These are phyloP conservation scores for Antheraea mylitta DNA, from an alignment of 1,140 invertebrate genomes.

Conservation along the genomic window DNA sequence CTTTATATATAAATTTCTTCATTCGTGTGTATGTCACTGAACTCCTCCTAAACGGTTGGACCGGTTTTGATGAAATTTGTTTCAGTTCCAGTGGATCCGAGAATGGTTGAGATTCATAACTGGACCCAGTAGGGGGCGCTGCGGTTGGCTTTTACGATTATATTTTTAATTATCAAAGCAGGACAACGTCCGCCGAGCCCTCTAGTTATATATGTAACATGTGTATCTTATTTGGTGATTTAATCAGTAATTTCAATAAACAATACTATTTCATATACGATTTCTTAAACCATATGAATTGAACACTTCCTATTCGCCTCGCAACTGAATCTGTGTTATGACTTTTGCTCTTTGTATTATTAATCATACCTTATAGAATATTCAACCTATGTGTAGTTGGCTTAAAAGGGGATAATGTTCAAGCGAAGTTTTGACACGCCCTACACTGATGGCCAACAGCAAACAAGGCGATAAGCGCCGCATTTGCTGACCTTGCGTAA, in stretches of 20 bases:
- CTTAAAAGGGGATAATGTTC: background rate
- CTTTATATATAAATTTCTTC: too few relatives aligned
- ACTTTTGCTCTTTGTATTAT: background rate
- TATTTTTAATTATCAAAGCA: too few relatives aligned
- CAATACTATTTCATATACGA: background rate
- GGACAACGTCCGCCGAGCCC: too few relatives aligned
- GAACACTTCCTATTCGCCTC: background rate
- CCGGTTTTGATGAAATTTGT: too few relatives aligned
- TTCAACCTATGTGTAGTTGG: background rate
- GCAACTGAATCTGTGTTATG: background rate
- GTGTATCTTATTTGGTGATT: too few relatives aligned
- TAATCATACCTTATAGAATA: background rate
- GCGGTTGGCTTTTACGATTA: too few relatives aligned
- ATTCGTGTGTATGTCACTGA: too few relatives aligned
- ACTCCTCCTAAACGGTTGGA: too few relatives aligned
- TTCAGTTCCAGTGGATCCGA: too few relatives aligned
- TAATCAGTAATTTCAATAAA: background rate
- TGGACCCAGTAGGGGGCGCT: too few relatives aligned
- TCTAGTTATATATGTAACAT: too few relatives aligned
- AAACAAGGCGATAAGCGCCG: background rate
- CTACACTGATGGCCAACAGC: background rate
- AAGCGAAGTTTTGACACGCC: background rate
- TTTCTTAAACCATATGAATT: background rate
- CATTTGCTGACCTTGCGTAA: constrained; percentile 2
- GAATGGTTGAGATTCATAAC: too few relatives aligned